Percentiles rank a stretch among this genome's conserved stretches.
These are phyloP conservation scores for Eptesicus fuscus DNA, from an alignment of 2,113 vertebrate species.

Conservation along the genomic window DNA sequence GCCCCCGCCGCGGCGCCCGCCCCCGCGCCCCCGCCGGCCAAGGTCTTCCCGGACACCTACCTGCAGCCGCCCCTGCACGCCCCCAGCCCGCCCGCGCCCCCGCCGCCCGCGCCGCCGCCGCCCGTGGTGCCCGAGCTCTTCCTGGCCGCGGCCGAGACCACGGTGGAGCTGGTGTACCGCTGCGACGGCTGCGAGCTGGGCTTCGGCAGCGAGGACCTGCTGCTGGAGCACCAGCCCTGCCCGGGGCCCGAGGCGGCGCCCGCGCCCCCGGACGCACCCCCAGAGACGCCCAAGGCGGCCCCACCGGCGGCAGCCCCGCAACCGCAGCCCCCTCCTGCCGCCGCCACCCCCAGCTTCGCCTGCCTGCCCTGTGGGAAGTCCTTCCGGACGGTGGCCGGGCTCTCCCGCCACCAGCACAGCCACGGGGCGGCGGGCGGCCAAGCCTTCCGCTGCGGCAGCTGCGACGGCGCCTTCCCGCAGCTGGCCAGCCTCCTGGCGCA, in stretches of 20 bases:
- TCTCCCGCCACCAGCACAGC: conserved; percentile 92
- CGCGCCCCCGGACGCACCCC: background rate
- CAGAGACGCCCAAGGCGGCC: fast-evolving
- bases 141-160: conserved; percentile 51
- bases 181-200: conserved; percentile 67
- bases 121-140: conserved; percentile 66
- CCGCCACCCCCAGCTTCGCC: conserved; percentile 83
- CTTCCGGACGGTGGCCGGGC: conserved; percentile 91
- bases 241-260: background rate
- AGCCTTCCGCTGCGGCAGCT: conserved; percentile 77
- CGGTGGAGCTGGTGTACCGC: conserved; percentile 71
- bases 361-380: conserved; percentile 92
- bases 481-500: conserved; percentile 81
- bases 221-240: conserved; percentile 67
- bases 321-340: conserved; percentile 7
- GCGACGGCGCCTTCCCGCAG: conserved; percentile 80
- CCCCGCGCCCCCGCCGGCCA: conserved; percentile 42
- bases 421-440: conserved; percentile 70
- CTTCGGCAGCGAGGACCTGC: conserved; percentile 67
- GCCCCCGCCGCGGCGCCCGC: background rate
- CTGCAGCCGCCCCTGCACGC: conserved; percentile 80
- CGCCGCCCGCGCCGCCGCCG: background rate
- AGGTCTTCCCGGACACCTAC: background rate
- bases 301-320: fast-evolving
- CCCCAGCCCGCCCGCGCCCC: conserved; percentile 46